Conservation (phyloP, 2,888 invertebrate genomes). For the Polymixis lichenea region DNA sequence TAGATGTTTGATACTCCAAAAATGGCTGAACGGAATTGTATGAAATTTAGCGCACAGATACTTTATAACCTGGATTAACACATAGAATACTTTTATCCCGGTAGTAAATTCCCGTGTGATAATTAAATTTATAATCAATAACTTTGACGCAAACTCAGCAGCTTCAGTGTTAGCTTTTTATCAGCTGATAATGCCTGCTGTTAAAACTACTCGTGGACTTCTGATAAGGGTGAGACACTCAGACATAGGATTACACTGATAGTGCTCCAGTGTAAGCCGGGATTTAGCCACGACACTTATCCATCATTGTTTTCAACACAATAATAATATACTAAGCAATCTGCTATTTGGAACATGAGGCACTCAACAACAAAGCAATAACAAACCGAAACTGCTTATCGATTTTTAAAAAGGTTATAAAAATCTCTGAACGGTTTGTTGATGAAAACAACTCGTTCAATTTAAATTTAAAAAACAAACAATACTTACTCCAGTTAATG, state of each 20-base stretch:
- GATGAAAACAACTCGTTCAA: background rate
- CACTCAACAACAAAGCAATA: conserved; percentile 17
- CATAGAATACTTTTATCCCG: too few species aligned
- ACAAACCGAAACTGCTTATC: conserved; percentile 7
- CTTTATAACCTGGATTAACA: too few species aligned
- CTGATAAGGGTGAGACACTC: conserved; percentile 49
- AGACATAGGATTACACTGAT: conserved; percentile 48
- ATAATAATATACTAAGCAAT: conserved; percentile 28
- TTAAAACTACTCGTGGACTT: conserved; percentile 29
- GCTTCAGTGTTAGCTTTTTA: conserved; percentile 22
- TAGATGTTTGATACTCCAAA: too few species aligned
- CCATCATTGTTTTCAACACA: conserved; percentile 31
- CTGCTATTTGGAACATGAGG: conserved; percentile 14
- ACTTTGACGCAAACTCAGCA: background rate
- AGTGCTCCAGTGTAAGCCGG: conserved; percentile 39
- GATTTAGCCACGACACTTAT: conserved; percentile 32
- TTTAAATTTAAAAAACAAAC: background rate
- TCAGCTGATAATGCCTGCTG: conserved; percentile 35
- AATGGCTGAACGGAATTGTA: too few species aligned
- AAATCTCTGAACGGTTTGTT: background rate
- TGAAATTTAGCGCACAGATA: too few species aligned
- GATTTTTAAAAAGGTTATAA: conserved; percentile 18
- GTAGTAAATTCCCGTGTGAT: too few species aligned
- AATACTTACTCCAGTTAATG: background rate
- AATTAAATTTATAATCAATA: too few species aligned